Evolutionary conservation across 64 coral and sea anemone species (phyloP), one percentile per base, ranked within the genome.

Genomic region (Trachythela sp.): DNA sequence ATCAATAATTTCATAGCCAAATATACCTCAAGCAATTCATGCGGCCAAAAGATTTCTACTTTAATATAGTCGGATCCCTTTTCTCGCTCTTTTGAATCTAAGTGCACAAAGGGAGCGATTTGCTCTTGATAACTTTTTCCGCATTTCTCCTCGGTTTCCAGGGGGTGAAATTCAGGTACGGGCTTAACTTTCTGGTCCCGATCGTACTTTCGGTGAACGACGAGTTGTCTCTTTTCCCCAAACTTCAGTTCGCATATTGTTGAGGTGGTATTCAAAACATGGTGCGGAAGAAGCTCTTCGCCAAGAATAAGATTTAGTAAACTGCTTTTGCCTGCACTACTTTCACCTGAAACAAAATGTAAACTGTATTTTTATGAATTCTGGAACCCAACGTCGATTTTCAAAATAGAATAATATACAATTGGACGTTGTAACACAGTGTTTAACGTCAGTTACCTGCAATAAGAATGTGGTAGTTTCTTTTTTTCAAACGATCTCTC

Each of bases 221-320:
- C 59, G 20, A 68, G 20, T 68, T 68, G 3, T 68, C 6, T 3
- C 18, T n/a, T 14, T 8, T 22, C 18, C 5, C 59, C 59, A 68
- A 6, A 68, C 59, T 31, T 68, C 30, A 68, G 59, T 31, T 68
- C 59, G 30, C 59, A 68, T n/a, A 68, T 68, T n/a, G 83, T 70
- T 11, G 89, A 85, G 2, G 89, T 70, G 43, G 80, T 90, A 41
- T 54, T 45, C 1, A 90, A 10, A 31, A 71, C 1, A 13, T 80
- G 84, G 35, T 40, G 40, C 29, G 89, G 89, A 68, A 90, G 89
- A 41, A 85, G 54, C 18, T 90, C 45, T 29, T 90, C 89, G 8
- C 89, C 89, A 31, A 90, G 52, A 64, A 90, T 85, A 22, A 90
- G 89, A 70, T 70, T 90, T 13, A 90, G 2, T 31, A 90, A 70